Conservation (phyloP, 2,113 vertebrate species). For the Melanerpes aurifrons region DNA sequence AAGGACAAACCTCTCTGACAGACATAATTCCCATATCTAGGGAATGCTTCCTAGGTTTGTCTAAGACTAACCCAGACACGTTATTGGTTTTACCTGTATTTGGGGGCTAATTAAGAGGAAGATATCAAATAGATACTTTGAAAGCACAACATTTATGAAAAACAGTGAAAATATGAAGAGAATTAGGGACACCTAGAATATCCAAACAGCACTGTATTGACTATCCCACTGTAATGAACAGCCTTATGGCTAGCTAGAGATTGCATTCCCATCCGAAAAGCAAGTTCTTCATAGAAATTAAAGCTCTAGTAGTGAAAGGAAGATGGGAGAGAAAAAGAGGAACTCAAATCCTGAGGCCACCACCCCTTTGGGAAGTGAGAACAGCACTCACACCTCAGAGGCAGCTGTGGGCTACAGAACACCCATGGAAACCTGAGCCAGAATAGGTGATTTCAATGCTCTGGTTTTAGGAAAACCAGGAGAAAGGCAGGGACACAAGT, state of each 20-base stretch:
- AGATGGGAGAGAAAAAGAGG: background rate
- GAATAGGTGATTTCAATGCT: background rate
- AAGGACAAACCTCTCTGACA: background rate
- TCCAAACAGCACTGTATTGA: background rate
- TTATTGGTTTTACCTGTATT: background rate
- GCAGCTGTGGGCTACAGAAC: background rate
- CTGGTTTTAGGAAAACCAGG: background rate
- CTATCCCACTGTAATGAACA: background rate
- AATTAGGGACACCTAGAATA: background rate
- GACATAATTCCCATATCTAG: background rate
- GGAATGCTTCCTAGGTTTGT: background rate
- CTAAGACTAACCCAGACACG: background rate
- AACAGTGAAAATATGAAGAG: background rate
- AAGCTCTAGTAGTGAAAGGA: background rate
- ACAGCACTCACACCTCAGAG: background rate
- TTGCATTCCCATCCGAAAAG: background rate
- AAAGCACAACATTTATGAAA: background rate
- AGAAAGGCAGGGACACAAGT: background rate
- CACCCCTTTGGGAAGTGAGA: fast-evolving
- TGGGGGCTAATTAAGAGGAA: background rate
- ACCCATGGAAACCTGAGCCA: background rate
- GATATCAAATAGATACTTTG: background rate
- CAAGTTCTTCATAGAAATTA: background rate
- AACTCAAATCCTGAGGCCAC: background rate
- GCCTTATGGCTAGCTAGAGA: background rate